Percentiles rank a stretch among this genome's conserved stretches.
phyloP scores from a whole-genome alignment of 2,113 vertebrate genomes.

The Eudyptes chrysolophus region DNA sequence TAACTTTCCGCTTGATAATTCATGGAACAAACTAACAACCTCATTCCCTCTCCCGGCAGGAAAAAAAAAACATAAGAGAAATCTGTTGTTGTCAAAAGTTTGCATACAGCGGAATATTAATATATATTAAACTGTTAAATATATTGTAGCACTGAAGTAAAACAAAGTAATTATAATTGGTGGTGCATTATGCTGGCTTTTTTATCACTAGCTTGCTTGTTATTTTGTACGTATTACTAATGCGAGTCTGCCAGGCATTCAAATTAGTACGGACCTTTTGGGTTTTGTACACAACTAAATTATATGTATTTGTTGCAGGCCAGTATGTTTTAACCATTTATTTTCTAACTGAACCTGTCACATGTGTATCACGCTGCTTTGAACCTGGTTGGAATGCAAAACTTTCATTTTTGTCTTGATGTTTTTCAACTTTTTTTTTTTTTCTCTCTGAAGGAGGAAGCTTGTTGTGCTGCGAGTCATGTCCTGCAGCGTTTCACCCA shows the following conservation, averaged over 20 bases:
- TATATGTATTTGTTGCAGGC: neutral
- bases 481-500: conserved; percentile 95
- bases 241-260: neutral
- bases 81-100: neutral
- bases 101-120: neutral
- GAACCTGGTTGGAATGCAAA: neutral
- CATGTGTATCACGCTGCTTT: neutral
- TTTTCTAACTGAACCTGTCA: neutral
- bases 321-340: neutral
- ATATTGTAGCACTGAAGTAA: neutral
- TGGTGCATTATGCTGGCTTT: neutral
- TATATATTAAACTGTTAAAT: neutral
- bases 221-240: neutral
- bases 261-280: neutral
- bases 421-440: neutral
- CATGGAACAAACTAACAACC: neutral
- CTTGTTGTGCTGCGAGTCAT: conserved; percentile 95
- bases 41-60: neutral
- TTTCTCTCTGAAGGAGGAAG: conserved; percentile 83
- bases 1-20: conserved; percentile 27
- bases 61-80: neutral
- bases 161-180: neutral
- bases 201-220: neutral
- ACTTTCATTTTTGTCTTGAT: neutral
- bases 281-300: neutral